Evolutionary conservation across 2,888 invertebrate species (phyloP).

Genomic region (Cecidostiba fungosa): DNA sequence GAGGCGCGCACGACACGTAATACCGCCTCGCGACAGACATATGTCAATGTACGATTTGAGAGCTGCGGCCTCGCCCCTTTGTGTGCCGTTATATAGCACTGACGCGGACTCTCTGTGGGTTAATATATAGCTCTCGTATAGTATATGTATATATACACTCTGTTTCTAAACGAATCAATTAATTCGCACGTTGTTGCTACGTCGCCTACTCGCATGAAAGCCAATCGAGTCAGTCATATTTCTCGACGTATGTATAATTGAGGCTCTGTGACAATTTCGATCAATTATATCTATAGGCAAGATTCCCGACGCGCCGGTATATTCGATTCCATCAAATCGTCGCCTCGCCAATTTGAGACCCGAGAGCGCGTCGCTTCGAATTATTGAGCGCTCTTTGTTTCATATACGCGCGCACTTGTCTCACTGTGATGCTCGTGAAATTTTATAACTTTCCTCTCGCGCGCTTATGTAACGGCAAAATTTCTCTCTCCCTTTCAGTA

Average conservation of each 20-base stretch:
- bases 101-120: background rate
- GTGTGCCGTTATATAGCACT: conserved; percentile 1
- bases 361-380: background rate
- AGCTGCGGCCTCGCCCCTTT: background rate
- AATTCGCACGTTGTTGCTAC: background rate
- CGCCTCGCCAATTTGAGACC: background rate
- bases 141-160: no score
- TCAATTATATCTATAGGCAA: background rate
- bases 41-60: conserved; percentile 11
- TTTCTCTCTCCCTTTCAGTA: background rate
- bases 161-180: background rate
- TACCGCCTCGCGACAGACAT: background rate
- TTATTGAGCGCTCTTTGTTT: no score
- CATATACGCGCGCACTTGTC: no score
- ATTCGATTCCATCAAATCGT: background rate
- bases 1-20: background rate
- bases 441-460: background rate
- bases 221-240: background rate
- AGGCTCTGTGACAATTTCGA: background rate
- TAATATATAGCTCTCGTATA: background rate
- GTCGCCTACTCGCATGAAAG: background rate
- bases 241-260: background rate
- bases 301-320: background rate
- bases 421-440: background rate
- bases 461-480: background rate